Conservation (phyloP, 2,113 vertebrate species). For the Eurypyga helias region DNA sequence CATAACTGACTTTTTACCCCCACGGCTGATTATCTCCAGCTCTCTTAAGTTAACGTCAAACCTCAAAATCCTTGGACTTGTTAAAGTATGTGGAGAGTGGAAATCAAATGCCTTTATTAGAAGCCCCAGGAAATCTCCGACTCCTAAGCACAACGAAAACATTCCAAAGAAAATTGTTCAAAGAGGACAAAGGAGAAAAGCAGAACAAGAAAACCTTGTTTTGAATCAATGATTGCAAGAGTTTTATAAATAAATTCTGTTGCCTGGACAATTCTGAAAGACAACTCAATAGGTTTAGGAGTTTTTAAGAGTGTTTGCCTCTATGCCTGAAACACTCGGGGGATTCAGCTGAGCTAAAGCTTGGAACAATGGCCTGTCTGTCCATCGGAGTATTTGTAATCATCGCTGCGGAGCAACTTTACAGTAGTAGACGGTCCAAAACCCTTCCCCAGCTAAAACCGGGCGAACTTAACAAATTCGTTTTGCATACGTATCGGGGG, state of each 20-base stretch:
- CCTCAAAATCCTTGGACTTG: slow-evolving; percentile 71
- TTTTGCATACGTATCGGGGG: slow-evolving; percentile 5
- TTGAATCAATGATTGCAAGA: slow-evolving; percentile 61
- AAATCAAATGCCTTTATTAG: slow-evolving; percentile 72
- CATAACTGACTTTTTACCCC: slow-evolving; percentile 35
- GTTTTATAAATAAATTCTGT: slow-evolving; percentile 73
- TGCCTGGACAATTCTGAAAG: slow-evolving; percentile 70
- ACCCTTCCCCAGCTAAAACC: not conserved
- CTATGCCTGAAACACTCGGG: slow-evolving; percentile 43
- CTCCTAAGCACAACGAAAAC: slow-evolving; percentile 72
- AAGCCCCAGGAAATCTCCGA: slow-evolving; percentile 68
- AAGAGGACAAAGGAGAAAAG: slow-evolving; percentile 69
- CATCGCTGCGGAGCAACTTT: not conserved
- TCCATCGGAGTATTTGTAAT: slow-evolving; percentile 8
- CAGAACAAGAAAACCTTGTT: slow-evolving; percentile 74
- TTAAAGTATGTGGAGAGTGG: slow-evolving; percentile 67
- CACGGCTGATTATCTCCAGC: slow-evolving; percentile 57
- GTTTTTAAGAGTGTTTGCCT: slow-evolving; percentile 61
- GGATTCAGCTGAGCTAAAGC: slow-evolving; percentile 56
- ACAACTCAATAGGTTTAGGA: slow-evolving; percentile 67
- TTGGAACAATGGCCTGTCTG: slow-evolving; percentile 57
- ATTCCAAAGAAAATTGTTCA: slow-evolving; percentile 71
- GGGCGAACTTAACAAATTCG: not conserved
- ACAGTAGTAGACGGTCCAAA: slow-evolving; percentile 13
- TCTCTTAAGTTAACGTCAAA: slow-evolving; percentile 62